Conservation (phyloP, 2,113 vertebrate species). For the Aviceda subcristata region DNA sequence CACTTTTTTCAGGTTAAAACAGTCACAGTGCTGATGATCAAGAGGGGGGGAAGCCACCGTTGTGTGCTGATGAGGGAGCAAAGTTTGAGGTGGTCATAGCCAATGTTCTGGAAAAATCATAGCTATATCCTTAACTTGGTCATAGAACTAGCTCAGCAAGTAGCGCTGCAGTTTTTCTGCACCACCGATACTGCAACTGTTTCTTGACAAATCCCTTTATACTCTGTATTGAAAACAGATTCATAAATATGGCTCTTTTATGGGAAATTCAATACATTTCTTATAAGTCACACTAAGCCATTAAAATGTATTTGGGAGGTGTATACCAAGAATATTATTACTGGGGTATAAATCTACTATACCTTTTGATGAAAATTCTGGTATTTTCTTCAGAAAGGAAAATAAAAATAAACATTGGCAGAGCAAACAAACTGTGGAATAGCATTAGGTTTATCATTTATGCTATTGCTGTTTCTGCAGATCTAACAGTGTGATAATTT, state of each 20-base stretch:
- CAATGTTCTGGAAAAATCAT: not conserved
- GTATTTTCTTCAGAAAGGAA: not conserved
- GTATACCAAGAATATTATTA: not conserved
- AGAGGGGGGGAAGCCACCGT: not conserved
- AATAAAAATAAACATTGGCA: not conserved
- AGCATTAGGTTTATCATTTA: not conserved
- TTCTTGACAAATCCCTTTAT: constrained; percentile 69
- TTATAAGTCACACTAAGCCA: constrained; percentile 41
- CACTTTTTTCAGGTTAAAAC: not conserved
- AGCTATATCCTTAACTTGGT: not conserved
- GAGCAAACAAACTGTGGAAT: not conserved
- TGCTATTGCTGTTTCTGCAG: not conserved
- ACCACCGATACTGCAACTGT: constrained; percentile 27
- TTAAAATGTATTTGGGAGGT: constrained; percentile 22
- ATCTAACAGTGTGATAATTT: not conserved
- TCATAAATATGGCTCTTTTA: constrained; percentile 39
- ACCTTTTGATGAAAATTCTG: constrained; percentile 7
- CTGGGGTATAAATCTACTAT: not conserved
- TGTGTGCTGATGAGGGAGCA: not conserved
- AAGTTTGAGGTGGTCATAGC: not conserved
- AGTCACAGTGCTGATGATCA: not conserved
- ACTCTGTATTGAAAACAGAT: constrained; percentile 35
- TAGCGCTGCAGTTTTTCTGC: constrained; percentile 38
- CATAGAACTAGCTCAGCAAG: not conserved
- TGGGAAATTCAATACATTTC: constrained; percentile 43